Conservation (phyloP, 1,140 invertebrate genomes). For the Sipha flava region DNA sequence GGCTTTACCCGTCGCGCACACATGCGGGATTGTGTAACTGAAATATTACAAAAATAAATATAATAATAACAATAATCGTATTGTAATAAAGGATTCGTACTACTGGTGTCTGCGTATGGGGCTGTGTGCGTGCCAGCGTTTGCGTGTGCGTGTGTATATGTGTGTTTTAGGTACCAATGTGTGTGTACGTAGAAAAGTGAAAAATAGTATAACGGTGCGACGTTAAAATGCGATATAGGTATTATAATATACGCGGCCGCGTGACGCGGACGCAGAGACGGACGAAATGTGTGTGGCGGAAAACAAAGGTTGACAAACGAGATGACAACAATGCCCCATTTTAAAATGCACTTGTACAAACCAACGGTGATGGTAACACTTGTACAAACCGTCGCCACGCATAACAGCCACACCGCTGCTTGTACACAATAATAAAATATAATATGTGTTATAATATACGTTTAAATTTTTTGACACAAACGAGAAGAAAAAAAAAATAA, state of each 20-base stretch:
- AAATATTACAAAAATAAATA: neutral
- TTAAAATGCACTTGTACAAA: conserved; percentile 24
- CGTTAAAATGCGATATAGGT: too few species aligned
- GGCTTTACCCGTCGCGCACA: too few species aligned
- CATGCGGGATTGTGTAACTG: conserved; percentile 8
- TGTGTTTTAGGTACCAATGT: too few species aligned
- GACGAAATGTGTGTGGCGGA: conserved; percentile 19
- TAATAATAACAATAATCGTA: too few species aligned
- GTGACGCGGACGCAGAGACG: neutral
- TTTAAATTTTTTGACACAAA: neutral
- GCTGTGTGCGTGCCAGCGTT: too few species aligned
- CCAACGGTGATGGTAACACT: neutral
- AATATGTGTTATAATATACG: neutral
- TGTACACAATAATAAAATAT: too few species aligned
- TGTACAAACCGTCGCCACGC: neutral
- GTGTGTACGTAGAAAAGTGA: too few species aligned
- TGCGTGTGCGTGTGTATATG: too few species aligned
- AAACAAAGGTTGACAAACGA: conserved; percentile 33
- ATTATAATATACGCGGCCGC: too few species aligned
- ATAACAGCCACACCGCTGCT: neutral
- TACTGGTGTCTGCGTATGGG: too few species aligned
- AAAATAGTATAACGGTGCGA: too few species aligned
- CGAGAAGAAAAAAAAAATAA: neutral
- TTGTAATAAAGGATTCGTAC: too few species aligned
- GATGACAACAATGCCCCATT: conserved; percentile 13